A percentile compares a stretch with the other conserved stretches of the same genome.
Conservation (phyloP, 2,888 invertebrate genomes). For the Drosophila seclusa region DNA sequence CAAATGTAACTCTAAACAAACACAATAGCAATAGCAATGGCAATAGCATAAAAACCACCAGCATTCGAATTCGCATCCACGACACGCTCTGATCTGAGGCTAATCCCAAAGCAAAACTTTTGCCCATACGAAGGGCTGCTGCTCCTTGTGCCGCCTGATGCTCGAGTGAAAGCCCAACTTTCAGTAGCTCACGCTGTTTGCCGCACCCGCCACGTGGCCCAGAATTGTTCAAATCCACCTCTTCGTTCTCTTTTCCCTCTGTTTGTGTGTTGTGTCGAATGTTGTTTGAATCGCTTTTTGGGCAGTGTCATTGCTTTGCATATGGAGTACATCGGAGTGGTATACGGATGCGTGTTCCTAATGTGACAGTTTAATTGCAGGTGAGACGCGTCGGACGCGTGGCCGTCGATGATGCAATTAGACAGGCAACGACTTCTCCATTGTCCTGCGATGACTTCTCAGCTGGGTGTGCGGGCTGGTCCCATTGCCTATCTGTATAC, state of each 20-base stretch:
- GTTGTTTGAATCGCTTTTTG: slow-evolving; percentile 72
- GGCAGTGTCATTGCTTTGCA: slow-evolving; percentile 74
- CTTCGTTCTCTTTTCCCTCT: not conserved
- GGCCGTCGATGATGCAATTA: slow-evolving; percentile 73
- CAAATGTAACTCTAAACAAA: slow-evolving; percentile 76
- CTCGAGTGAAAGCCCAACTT: slow-evolving; percentile 49
- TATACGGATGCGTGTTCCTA: slow-evolving; percentile 55
- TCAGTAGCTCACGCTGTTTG: slow-evolving; percentile 29
- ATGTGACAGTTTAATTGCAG: slow-evolving; percentile 84
- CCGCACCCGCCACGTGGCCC: slow-evolving; percentile 63
- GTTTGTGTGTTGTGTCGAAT: slow-evolving; percentile 16
- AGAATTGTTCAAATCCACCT: slow-evolving; percentile 11
- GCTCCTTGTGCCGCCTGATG: slow-evolving; percentile 1
- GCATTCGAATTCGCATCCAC: slow-evolving; percentile 58
- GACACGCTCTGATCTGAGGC: slow-evolving; percentile 62
- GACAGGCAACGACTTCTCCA: slow-evolving; percentile 72
- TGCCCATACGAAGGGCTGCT: slow-evolving; percentile 53
- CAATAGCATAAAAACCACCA: slow-evolving; percentile 41
- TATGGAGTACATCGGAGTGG: slow-evolving; percentile 28
- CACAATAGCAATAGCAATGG: slow-evolving; percentile 52
- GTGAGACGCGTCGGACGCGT: slow-evolving; percentile 78
- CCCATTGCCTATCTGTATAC: slow-evolving; percentile 3
- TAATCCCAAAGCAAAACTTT: slow-evolving; percentile 78
- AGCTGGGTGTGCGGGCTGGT: slow-evolving; percentile 28
- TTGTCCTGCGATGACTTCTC: slow-evolving; percentile 77